Base-by-base conservation (phyloP, 1,140 invertebrate species). In the Drosophila paulistorum region DNA sequence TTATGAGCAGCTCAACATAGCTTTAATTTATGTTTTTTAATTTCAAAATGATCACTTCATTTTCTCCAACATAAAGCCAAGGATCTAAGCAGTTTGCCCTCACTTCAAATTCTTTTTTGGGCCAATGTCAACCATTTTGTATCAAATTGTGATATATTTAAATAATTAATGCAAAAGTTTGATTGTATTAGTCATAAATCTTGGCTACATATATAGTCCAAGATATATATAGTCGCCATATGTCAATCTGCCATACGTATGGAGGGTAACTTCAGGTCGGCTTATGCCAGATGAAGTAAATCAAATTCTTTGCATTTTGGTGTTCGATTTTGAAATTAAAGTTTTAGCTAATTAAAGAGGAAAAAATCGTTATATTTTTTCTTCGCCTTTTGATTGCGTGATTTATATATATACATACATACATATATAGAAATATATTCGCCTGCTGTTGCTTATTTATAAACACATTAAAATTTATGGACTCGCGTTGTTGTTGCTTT, bases 391-490 rank as follows among this genome's bases (percentile, higher is more conserved):
- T 87, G 11, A 23, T 71, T 85, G 70, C 63, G 70, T 85, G 74
- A 85, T 85, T 85, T 84, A 71, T 86, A 62, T 41, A 59, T 48
- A 33, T 55, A 23, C 20, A 23, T 20, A 20, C 20, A 14, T 17
- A 54, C 65, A 62, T 17, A 30, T 45, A 63, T 63, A 61, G 55
- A 39, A 20, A 60, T 20, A 41, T 41, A 51, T 71, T 63, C 76
- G 66, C 61, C 45, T 57, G 68, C 59, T 60, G 58, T 57, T 85
- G 77, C 65, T 87, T 89, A 89, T 87, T 87, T 87, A 87, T 87
- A 87, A 87, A 83, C 67, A 77, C 80, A 83, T 87, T 89, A 71
- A 82, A 80, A 87, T 87, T 87, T 87, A 87, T 87, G 81, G 77
- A 68, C 61, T 59, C 65, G 45, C 17, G 17, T 23, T 51, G 17